A percentile compares a stretch with the other conserved stretches of the same genome.
Evolutionary conservation across 2,113 vertebrate species (phyloP).

Genomic region (Origma solitaria): DNA sequence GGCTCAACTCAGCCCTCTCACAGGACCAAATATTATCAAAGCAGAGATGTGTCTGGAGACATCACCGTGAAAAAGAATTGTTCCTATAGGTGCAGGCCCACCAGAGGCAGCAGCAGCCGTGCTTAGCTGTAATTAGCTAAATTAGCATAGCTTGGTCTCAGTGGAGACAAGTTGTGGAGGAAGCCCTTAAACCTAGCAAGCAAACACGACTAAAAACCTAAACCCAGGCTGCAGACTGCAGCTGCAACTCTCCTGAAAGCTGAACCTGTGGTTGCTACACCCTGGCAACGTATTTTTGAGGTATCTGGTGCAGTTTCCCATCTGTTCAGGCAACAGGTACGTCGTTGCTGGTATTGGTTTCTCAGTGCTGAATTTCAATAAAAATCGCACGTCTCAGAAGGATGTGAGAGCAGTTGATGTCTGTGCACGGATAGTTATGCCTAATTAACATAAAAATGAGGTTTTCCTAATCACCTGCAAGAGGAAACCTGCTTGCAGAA

Average conservation of each 20-base stretch:
- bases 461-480: constrained; percentile 12
- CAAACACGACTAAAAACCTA: neutral
- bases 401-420: neutral
- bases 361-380: neutral
- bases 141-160: neutral
- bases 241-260: neutral
- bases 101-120: neutral
- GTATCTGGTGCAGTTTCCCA: neutral
- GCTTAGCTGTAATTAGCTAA: neutral
- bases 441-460: neutral
- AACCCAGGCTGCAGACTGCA: neutral
- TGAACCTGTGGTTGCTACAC: neutral
- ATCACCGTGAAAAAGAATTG: neutral
- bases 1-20: neutral
- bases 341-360: neutral
- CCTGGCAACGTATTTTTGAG: neutral
- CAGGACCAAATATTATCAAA: neutral
- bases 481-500: constrained; percentile 24
- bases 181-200: neutral
- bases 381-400: neutral
- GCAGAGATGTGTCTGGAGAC: neutral
- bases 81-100: neutral
- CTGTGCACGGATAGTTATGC: neutral
- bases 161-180: neutral
- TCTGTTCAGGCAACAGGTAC: neutral